Conservation (phyloP, 2,888 invertebrate genomes). For the Anticlea derivata region DNA sequence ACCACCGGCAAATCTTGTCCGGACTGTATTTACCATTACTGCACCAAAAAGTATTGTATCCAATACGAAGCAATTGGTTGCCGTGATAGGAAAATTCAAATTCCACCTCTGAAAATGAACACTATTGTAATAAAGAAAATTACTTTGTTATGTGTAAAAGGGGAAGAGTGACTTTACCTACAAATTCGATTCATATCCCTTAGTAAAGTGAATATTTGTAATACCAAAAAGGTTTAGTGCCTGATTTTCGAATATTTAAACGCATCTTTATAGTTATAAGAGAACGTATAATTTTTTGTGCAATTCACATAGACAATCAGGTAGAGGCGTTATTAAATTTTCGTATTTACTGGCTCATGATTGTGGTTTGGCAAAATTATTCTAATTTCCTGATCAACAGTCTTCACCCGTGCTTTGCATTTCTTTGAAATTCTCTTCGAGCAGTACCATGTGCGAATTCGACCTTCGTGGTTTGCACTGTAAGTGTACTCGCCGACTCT, state of each 20-base stretch:
- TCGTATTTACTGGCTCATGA: slow-evolving; percentile 24
- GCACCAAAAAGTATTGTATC: slow-evolving; percentile 46
- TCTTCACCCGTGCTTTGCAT: slow-evolving; percentile 55
- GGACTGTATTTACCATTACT: slow-evolving; percentile 38
- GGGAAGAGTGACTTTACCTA: too few relatives aligned
- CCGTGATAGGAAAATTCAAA: slow-evolving; percentile 18
- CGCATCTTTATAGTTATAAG: too few relatives aligned
- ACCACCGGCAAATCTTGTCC: slow-evolving; percentile 41
- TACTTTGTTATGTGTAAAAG: too few relatives aligned
- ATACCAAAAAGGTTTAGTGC: too few relatives aligned
- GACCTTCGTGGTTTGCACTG: slow-evolving; percentile 6
- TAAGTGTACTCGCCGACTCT: slow-evolving; percentile 14
- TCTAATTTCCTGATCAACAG: slow-evolving; percentile 41
- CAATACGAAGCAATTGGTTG: slow-evolving; percentile 42
- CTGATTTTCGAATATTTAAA: too few relatives aligned
- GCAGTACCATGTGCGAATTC: slow-evolving; percentile 18
- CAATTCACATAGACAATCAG: too few relatives aligned
- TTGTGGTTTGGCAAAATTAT: slow-evolving; percentile 40
- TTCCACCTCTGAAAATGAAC: neutral
- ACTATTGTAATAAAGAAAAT: neutral
- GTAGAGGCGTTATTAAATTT: too few relatives aligned
- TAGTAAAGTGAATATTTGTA: too few relatives aligned
- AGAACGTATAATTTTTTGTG: too few relatives aligned
- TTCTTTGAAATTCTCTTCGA: slow-evolving; percentile 40
- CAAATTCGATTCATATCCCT: too few relatives aligned